Evolutionary conservation across 2,888 invertebrate species (phyloP).

Genomic region (Euclidia mi): DNA sequence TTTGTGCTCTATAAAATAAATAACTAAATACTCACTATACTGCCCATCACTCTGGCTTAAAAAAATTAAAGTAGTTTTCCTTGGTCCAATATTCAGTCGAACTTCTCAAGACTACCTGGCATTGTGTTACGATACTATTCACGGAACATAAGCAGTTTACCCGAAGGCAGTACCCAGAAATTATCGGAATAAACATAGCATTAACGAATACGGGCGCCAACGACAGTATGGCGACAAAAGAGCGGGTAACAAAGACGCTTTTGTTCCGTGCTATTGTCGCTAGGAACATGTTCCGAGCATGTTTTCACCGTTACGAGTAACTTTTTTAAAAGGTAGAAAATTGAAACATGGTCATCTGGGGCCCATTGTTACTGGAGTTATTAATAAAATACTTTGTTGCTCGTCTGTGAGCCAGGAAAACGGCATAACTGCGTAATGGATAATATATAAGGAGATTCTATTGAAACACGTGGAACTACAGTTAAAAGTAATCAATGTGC

Average conservation of each 20-base stretch:
- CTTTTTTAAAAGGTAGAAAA: constrained; percentile 55
- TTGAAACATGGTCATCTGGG: constrained; percentile 42
- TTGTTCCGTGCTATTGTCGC: constrained; percentile 65
- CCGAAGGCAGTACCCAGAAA: constrained; percentile 18
- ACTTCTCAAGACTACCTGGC: background rate
- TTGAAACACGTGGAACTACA: too few species aligned
- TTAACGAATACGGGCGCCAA: constrained; percentile 24
- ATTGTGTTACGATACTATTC: constrained; percentile 3
- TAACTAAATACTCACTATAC: too few species aligned
- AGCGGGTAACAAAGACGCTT: constrained; percentile 59
- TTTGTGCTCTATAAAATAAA: too few species aligned
- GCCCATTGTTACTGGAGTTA: constrained; percentile 35
- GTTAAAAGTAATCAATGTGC: too few species aligned
- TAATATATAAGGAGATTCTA: too few species aligned
- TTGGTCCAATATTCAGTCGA: too few species aligned
- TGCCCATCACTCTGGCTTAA: too few species aligned
- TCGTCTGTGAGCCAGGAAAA: constrained; percentile 4
- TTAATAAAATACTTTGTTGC: constrained; percentile 24
- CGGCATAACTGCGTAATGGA: background rate
- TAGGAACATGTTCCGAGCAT: constrained; percentile 58
- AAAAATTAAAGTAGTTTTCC: too few species aligned
- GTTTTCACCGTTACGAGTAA: constrained; percentile 42
- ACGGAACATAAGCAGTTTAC: constrained; percentile 7
- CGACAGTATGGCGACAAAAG: constrained; percentile 57
- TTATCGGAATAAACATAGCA: constrained; percentile 45